phyloP scores from a whole-genome alignment of 2,888 invertebrate species.

The Lordiphosa fenestrarum region DNA sequence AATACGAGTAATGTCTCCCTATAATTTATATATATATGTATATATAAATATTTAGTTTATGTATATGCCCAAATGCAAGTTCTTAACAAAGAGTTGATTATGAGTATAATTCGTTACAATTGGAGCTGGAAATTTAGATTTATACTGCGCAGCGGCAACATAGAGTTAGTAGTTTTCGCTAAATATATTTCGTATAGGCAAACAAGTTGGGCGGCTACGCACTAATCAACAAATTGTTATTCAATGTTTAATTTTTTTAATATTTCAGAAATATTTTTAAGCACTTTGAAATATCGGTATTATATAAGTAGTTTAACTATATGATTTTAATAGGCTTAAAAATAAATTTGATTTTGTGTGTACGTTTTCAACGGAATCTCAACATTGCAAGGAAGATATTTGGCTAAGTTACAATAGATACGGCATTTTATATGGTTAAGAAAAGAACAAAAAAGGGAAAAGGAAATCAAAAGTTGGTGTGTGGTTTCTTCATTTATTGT shows the following conservation, averaged over 20 bases:
- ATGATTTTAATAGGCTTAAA: slow-evolving; percentile 39
- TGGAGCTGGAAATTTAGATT: slow-evolving; percentile 34
- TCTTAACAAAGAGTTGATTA: slow-evolving; percentile 29
- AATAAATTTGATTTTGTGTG: slow-evolving; percentile 60
- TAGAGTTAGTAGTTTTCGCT: slow-evolving; percentile 5
- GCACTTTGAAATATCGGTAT: slow-evolving; percentile 52
- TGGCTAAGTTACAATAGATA: slow-evolving; percentile 45
- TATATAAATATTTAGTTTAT: too few relatives aligned
- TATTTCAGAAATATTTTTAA: slow-evolving; percentile 67
- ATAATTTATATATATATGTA: too few relatives aligned
- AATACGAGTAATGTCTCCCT: too few relatives aligned
- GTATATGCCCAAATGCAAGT: too few relatives aligned
- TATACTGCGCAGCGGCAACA: slow-evolving; percentile 37
- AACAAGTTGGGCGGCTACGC: slow-evolving; percentile 52
- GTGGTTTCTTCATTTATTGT: slow-evolving; percentile 40
- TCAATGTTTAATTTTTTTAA: slow-evolving; percentile 35
- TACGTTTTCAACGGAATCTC: slow-evolving; percentile 76
- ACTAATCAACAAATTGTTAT: slow-evolving; percentile 64
- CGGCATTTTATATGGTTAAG: slow-evolving; percentile 4
- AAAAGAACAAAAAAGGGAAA: background rate
- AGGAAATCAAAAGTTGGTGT: slow-evolving; percentile 33
- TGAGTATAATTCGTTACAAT: slow-evolving; percentile 52
- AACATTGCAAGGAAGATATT: slow-evolving; percentile 73
- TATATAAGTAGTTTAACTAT: slow-evolving; percentile 15
- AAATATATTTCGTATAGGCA: slow-evolving; percentile 26